Conservation (phyloP, 2,888 invertebrate species). For the Andrena flavipes region DNA sequence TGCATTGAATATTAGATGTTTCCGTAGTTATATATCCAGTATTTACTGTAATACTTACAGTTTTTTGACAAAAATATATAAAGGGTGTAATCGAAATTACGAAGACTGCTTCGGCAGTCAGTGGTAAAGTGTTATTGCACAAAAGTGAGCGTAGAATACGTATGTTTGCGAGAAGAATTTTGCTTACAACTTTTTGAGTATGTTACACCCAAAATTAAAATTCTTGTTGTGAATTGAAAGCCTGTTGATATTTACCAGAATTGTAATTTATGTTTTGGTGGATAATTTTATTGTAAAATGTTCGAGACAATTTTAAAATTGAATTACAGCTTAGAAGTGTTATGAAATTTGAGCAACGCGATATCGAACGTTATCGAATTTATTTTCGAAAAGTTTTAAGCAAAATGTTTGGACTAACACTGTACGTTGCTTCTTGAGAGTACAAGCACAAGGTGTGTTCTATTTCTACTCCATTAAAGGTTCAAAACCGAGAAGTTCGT, state of each 20-base stretch:
- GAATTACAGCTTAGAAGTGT: slow-evolving; percentile 42
- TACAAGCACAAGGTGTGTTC: slow-evolving; percentile 66
- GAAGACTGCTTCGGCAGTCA: slow-evolving; percentile 44
- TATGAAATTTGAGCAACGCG: slow-evolving; percentile 23
- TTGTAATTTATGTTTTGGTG: slow-evolving; percentile 34
- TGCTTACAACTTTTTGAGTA: slow-evolving; percentile 62
- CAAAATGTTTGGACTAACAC: slow-evolving; percentile 42
- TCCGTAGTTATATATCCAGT: slow-evolving; percentile 64
- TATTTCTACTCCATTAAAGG: slow-evolving; percentile 58
- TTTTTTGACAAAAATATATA: slow-evolving; percentile 56
- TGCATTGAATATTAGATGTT: slow-evolving; percentile 58
- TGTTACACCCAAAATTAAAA: slow-evolving; percentile 35
- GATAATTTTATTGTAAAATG: slow-evolving; percentile 31
- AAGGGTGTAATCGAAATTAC: slow-evolving; percentile 50
- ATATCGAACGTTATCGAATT: slow-evolving; percentile 31
- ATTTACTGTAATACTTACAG: slow-evolving; percentile 60
- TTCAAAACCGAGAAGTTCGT: slow-evolving; percentile 36
- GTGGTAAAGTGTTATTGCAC: slow-evolving; percentile 60
- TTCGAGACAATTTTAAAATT: slow-evolving; percentile 34
- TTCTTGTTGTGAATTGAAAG: slow-evolving; percentile 34
- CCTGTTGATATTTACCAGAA: slow-evolving; percentile 44
- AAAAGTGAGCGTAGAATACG: slow-evolving; percentile 52
- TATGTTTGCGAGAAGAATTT: slow-evolving; percentile 49
- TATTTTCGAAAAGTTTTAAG: slow-evolving; percentile 62
- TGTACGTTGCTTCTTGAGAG: slow-evolving; percentile 58